Conservation (phyloP, 2,888 invertebrate genomes). For the Scaeva pyrastri region DNA sequence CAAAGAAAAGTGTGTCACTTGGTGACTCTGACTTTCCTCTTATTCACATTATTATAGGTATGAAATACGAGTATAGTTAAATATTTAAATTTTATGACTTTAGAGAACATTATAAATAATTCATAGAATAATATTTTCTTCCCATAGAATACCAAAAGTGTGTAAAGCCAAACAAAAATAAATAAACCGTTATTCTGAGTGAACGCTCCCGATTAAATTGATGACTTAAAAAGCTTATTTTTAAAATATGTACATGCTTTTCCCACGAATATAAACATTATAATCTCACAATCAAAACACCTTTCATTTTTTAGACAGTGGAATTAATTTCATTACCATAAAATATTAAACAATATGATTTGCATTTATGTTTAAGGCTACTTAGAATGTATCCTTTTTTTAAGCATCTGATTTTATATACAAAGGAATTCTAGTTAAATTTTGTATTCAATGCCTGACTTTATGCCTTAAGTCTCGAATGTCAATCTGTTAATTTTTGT, state of each 20-base stretch:
- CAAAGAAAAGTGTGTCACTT: too few species aligned
- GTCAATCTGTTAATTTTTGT: too few species aligned
- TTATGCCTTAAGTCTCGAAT: too few species aligned
- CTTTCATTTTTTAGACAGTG: neutral
- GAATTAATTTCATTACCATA: slow-evolving; percentile 3
- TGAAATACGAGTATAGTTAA: too few species aligned
- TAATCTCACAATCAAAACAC: neutral
- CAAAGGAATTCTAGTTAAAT: too few species aligned
- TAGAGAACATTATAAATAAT: neutral
- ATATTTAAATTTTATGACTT: too few species aligned
- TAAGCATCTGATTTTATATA: too few species aligned
- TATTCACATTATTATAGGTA: too few species aligned
- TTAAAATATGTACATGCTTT: neutral
- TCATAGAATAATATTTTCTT: neutral
- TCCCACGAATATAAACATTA: neutral
- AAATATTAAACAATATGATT: neutral
- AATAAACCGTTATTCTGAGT: neutral
- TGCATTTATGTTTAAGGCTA: too few species aligned
- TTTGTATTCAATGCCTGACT: too few species aligned
- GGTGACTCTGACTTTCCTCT: too few species aligned
- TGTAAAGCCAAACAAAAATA: neutral
- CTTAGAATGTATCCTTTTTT: too few species aligned
- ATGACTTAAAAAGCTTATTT: neutral
- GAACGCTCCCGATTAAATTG: neutral
- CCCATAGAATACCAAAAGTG: neutral